A percentile compares a stretch with the other conserved stretches of the same genome.
Evolutionary conservation across 2,113 vertebrate genomes (phyloP).

Genomic region (Centropus bengalensis): DNA sequence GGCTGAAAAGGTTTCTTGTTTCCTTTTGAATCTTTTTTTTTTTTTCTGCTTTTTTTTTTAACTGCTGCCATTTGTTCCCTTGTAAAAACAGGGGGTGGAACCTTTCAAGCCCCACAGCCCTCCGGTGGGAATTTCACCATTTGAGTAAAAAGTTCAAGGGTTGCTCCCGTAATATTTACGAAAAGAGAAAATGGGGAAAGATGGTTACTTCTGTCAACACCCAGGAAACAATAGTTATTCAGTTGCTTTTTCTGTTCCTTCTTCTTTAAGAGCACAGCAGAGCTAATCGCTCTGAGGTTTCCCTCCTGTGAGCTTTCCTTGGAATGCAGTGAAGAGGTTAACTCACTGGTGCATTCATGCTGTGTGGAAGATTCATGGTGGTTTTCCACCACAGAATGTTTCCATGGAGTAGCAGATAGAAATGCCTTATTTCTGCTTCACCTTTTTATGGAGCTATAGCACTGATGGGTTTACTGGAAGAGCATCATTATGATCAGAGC

Average conservation of each 20-base stretch:
- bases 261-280: neutral
- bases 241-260: neutral
- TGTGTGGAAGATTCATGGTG: neutral
- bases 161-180: neutral
- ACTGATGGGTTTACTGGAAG: neutral
- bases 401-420: neutral
- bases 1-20: neutral
- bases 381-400: accelerated
- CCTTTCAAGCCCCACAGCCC: neutral
- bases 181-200: neutral
- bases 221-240: neutral
- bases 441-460: neutral
- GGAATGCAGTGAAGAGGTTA: neutral
- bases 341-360: neutral
- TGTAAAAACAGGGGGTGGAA: conserved; percentile 15
- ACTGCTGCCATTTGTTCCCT: conserved; percentile 36
- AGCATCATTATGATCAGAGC: neutral
- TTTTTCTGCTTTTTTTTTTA: neutral
- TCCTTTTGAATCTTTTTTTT: neutral
- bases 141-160: conserved; percentile 14
- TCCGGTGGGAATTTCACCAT: neutral
- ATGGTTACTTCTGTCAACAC: neutral
- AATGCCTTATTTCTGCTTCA: accelerated
- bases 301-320: neutral
- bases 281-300: neutral